phyloP scores from a whole-genome alignment of 2,113 vertebrate species.

The Callipepla squamata region DNA sequence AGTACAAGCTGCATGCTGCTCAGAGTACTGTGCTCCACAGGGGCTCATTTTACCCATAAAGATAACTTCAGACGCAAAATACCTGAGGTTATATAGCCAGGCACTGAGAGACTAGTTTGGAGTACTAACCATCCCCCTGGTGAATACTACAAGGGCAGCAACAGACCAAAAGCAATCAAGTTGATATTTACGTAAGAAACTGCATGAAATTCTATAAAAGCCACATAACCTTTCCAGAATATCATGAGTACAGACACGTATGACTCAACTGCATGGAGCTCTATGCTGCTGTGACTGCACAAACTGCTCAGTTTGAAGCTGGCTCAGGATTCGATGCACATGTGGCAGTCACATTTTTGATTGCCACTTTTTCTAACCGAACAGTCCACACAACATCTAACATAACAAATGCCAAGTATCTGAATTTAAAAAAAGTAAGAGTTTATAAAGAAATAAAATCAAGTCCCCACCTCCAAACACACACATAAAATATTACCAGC shows the following conservation, averaged over 20 bases:
- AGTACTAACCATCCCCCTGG: background rate
- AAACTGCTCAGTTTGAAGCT: background rate
- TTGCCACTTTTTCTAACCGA: background rate
- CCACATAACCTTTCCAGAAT: background rate
- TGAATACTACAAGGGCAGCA: accelerated
- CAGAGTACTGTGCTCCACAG: background rate
- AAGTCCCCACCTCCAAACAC: background rate
- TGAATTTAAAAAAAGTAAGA: background rate
- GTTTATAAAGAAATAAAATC: background rate
- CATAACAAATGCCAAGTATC: background rate
- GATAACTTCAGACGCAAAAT: background rate
- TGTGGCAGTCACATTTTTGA: background rate
- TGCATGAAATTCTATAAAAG: background rate
- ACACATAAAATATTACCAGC: background rate
- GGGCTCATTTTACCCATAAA: background rate
- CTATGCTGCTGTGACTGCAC: background rate
- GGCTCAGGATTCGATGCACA: background rate
- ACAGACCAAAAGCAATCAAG: background rate
- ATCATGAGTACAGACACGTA: background rate
- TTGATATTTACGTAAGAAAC: background rate
- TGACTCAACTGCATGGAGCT: background rate
- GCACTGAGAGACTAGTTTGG: background rate
- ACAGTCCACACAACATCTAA: background rate
- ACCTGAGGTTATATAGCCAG: background rate
- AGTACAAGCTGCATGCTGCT: background rate